Base-by-base conservation (phyloP, 1,140 invertebrate species). In the Augochlora pura region DNA sequence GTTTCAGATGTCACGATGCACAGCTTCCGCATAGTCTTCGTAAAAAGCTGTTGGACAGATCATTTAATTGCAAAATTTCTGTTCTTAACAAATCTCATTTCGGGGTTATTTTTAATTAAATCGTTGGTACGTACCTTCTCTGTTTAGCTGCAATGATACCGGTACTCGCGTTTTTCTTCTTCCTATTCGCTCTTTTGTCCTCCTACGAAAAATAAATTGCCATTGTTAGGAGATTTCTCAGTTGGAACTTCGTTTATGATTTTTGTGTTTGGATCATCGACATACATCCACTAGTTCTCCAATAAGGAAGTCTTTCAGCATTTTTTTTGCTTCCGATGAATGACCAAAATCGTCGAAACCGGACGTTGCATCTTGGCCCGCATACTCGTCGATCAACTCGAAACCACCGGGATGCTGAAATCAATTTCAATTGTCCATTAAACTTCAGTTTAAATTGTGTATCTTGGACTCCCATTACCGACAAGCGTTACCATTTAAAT, bases 381-480 rank as follows among this genome's bases (percentile, higher is more conserved):
- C 95, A 54, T 94, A 95, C 84, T 96, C 95, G 10, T 91, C 78
- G 18, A 96, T 91, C 5, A 94, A 86, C 25, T 96, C 95, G 0
- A 74, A 77, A 6, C 95, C 96, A 12, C 95, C 96, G 2, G 96
- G 96, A 92, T 96, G 96, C 95, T 96, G 82, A n/a, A 91, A 89
- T 72, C 27, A 52, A 42, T 27, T 62, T 59, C 2, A 16, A 42
- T 27, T 18, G 16, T 21, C 18, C 16, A 52, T 18, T 4, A 52
- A 52, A 7, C 16, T 6, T 18, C 5, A 16, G 5, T 52, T 18
- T 2, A 4, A 18, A 42, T 42, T 42, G 39, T 42, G 6, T 2
- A 32, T 32, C 4, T 32, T 32, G 32, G 32, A 4, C 32, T 4
- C 4, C 32, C n/a, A n/a, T n/a, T n/a, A n/a, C n/a, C n/a, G n/a